Percentiles rank a stretch among this genome's conserved stretches.
Evolutionary conservation across 2,888 invertebrate species (phyloP).

Genomic region (Microctonus aethiopoides): DNA sequence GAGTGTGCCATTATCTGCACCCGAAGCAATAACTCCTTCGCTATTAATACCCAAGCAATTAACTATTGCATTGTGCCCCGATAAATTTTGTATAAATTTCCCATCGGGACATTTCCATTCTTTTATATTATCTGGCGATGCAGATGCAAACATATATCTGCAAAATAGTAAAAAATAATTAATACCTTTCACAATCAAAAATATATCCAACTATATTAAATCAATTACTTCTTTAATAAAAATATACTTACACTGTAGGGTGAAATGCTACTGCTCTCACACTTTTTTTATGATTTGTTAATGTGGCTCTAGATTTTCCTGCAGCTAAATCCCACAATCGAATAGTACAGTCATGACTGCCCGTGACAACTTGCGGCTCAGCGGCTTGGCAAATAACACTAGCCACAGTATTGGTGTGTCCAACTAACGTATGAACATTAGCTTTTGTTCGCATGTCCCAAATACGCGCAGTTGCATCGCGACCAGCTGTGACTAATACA

Average conservation of each 20-base stretch:
- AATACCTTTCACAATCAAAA: too few species aligned
- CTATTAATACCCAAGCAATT: conserved; percentile 96
- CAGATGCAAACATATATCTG: conserved; percentile 94
- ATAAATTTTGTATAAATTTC: conserved; percentile 95
- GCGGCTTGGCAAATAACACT: conserved; percentile 92
- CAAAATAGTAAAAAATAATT: too few species aligned
- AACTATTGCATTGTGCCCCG: conserved; percentile 97
- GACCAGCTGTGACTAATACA: conserved; percentile 91
- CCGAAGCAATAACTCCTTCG: conserved; percentile 96
- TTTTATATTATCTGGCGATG: conserved; percentile 98
- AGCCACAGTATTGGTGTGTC: conserved; percentile 98
- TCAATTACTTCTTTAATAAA: neutral
- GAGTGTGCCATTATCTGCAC: conserved; percentile 98
- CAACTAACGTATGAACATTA: conserved; percentile 94
- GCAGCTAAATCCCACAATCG: conserved; percentile 98
- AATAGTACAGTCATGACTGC: conserved; percentile 96
- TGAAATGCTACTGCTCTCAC: conserved; percentile 83
- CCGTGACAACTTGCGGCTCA: conserved; percentile 94
- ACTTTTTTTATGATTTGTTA: conserved; percentile 99
- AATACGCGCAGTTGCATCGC: conserved; percentile 95
- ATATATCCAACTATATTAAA: too few species aligned
- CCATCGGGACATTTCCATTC: conserved; percentile 99
- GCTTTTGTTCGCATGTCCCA: conserved; percentile 99
- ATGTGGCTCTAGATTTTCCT: conserved; percentile 91
- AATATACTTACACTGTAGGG: conserved; percentile 73